A percentile compares a stretch with the other conserved stretches of the same genome.
phyloP scores from a whole-genome alignment of 2,113 vertebrate genomes.

The Pseudopipra pipra region DNA sequence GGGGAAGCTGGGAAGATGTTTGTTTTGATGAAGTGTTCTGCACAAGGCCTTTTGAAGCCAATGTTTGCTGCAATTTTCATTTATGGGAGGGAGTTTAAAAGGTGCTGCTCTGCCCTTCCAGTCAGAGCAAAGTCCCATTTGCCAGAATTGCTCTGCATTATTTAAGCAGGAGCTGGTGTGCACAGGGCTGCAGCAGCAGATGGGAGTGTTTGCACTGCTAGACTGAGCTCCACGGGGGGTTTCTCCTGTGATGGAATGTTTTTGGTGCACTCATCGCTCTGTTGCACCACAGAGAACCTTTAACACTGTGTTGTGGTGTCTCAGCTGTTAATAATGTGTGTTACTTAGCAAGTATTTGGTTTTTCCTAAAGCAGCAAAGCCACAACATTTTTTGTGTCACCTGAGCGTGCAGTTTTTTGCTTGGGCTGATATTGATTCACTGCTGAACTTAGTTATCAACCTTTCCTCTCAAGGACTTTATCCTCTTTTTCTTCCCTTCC shows the following conservation, averaged over 20 bases:
- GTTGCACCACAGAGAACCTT: background rate
- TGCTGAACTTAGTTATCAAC: background rate
- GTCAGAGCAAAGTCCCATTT: background rate
- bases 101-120: constrained; percentile 1
- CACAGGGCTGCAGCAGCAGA: constrained; percentile 4
- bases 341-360: background rate
- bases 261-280: background rate
- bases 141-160: background rate
- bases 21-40: constrained; percentile 30
- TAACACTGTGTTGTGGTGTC: background rate
- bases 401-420: background rate
- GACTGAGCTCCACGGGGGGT: background rate
- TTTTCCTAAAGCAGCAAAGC: background rate
- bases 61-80: background rate
- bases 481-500: background rate
- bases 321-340: background rate
- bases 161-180: background rate
- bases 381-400: background rate
- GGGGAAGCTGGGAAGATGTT: constrained; percentile 14
- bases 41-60: background rate
- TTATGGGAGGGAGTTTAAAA: background rate
- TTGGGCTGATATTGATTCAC: background rate
- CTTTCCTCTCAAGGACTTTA: background rate
- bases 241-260: background rate
- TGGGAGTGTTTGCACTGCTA: background rate